Evolutionary conservation across 2,888 invertebrate genomes (phyloP), one percentile per base, ranked within the genome.

Genomic region (Nomada flava): DNA sequence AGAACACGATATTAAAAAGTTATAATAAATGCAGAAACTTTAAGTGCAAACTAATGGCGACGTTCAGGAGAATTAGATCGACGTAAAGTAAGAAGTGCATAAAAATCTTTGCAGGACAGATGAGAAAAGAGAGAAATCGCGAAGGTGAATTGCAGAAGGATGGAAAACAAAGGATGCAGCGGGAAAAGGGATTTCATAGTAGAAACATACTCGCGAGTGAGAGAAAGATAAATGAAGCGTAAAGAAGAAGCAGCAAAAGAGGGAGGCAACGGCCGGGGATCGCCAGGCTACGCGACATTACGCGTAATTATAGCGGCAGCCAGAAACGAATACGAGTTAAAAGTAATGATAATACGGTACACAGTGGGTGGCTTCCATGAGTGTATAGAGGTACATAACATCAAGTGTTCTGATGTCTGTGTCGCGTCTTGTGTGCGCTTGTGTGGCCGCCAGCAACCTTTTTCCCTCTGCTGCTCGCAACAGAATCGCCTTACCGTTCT

Each of bases 331-430:
- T 83, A 81, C 81, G 80, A 86, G 87, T 83, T 90, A 83, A 88
- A 90, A 90, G 86, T 89, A 88, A 88, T 84, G 89, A 89, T 90
- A 90, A 89, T 90, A 88, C 83, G 78, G 67, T 83, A 77, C 87
- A 68, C 77, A 36, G 70, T 83, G 70, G 76, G 72, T 63, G 64
- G 80, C 72, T 72, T 57, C 60, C 59, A 57, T 60, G 83, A 64
- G 73, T 79, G 74, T 63, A 60, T 74, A 78, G 69, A 69, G 80
- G 69, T 72, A 80, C 69, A 78, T 70, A 84, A 77, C 75, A 63
- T 62, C 55, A 85, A 86, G 79, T 68, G 83, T 64, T 77, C 72
- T 42, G 77, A 52, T 63, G 76, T 59, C 69, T 53, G 68, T 64
- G 47, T 65, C 62, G 62, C 59, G 62, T 47, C 59, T 62, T 57